Base-by-base conservation (phyloP, 2,888 invertebrate genomes). In the Autographa pulchrina region DNA sequence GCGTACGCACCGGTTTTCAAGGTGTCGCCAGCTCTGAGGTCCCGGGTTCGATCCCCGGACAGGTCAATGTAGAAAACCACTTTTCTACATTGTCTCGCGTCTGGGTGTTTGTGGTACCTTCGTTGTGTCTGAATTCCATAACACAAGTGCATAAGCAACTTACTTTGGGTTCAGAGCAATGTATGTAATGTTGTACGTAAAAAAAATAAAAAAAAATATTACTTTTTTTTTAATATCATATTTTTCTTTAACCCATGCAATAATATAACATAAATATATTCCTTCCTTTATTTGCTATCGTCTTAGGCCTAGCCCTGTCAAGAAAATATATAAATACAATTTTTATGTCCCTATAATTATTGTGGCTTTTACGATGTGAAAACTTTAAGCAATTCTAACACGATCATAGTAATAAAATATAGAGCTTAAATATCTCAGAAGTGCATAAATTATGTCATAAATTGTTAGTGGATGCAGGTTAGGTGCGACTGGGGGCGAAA, bases 351-450 rank as follows among this genome's bases (percentile, higher is more conserved):
- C 58, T 65, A 58, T 67, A 61, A 38, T 62, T 54, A 38, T 52
- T 32, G 8, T 11, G 4, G 14, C 62, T 32, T 76, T 76, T 76
- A 76, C 65, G 73, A 68, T 48, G 65, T 73, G 76, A 76, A 65
- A 74, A 75, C 60, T 76, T 65, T 31, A 59, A 63, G 76, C 52
- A 63, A 68, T 76, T 73, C 60, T 63, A 61, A 76, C 60, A 72
- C 60, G 59, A 73, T 41, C 60, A 58, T 56, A 62, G 65, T 63
- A 52, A 76, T 76, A 76, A 76, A 73, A 76, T 72, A 25, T 72
- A 14, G 38, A 72, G 38, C 56, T 65, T 65, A 65, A 65, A 56
- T 65, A 65, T 58, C 25, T 38, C 25, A 41, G 56, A 60, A 68
- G 48, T 72, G 25, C 65, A 68, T 72, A 76, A 75, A 75, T 65